Percentiles rank a stretch among this genome's conserved stretches.
Evolutionary conservation across 2,888 invertebrate species (phyloP).

Genomic region (Torymus auratus): DNA sequence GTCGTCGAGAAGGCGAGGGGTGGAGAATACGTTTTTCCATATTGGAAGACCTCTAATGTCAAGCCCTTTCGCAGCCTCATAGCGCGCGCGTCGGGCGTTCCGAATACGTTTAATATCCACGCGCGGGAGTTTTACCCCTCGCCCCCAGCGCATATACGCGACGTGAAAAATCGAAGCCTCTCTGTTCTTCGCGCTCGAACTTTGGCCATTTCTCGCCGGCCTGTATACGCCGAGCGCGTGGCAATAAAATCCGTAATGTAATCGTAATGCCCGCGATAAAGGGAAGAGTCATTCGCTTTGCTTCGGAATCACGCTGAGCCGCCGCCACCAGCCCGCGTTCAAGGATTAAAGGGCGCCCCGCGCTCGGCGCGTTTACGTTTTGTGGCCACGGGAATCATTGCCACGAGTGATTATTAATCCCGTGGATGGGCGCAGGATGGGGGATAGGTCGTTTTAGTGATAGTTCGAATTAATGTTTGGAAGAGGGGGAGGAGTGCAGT

Average conservation of each 20-base stretch:
- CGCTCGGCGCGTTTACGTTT: not conserved
- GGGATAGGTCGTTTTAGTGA: too few species aligned
- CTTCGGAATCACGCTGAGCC: not conserved
- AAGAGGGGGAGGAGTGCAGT: too few species aligned
- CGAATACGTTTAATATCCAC: constrained; percentile 53
- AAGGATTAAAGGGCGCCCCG: constrained; percentile 18
- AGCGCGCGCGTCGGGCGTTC: constrained; percentile 16
- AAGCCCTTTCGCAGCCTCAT: constrained; percentile 27
- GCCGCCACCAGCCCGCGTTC: not conserved
- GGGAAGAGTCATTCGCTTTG: constrained; percentile 17
- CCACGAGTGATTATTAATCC: not conserved
- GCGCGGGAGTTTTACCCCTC: constrained; percentile 5
- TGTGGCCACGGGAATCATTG: not conserved
- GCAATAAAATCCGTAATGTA: constrained; percentile 46
- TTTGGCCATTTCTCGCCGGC: constrained; percentile 7
- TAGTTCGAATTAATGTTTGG: too few species aligned
- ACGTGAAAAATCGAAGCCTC: constrained; percentile 40
- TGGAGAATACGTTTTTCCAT: constrained; percentile 43
- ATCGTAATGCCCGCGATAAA: constrained; percentile 45
- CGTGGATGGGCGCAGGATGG: too few species aligned
- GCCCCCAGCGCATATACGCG: not conserved
- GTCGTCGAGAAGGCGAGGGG: not conserved
- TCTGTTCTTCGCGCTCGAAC: not conserved
- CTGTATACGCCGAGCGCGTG: not conserved
- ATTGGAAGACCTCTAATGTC: constrained; percentile 52